These are phyloP conservation scores for Melipona beecheii DNA, from an alignment of 2,888 invertebrate species.

Conservation along the genomic window DNA sequence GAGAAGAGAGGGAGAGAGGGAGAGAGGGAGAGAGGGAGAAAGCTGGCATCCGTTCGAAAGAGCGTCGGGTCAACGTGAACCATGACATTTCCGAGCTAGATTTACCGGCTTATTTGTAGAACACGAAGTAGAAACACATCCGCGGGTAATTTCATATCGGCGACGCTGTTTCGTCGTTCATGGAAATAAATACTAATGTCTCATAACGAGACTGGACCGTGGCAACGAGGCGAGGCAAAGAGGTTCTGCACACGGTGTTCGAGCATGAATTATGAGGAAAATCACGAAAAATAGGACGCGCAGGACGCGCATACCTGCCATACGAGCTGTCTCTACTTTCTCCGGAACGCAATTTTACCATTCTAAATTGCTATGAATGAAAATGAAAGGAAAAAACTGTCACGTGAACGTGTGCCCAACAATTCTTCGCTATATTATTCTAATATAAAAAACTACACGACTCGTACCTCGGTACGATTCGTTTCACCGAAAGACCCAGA, in stretches of 20 bases:
- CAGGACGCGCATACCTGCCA: too few relatives aligned
- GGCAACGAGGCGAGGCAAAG: too few relatives aligned
- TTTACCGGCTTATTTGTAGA: conserved; percentile 37
- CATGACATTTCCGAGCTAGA: conserved; percentile 44
- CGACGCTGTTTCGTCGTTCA: conserved; percentile 22
- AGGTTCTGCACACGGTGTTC: too few relatives aligned
- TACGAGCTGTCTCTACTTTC: too few relatives aligned
- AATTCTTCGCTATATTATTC: too few relatives aligned
- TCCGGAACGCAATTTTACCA: too few relatives aligned
- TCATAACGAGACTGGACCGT: conserved; percentile 18
- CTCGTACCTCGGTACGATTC: too few relatives aligned
- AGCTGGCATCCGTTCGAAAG: not conserved
- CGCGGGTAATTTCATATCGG: conserved; percentile 46
- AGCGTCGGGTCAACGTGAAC: conserved; percentile 30
- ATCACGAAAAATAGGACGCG: not conserved
- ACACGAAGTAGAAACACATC: conserved; percentile 36
- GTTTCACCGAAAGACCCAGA: too few relatives aligned
- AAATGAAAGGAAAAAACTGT: too few relatives aligned
- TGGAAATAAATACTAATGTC: conserved; percentile 51
- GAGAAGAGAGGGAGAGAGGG: not conserved
- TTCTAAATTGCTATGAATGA: too few relatives aligned
- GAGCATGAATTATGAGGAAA: not conserved
- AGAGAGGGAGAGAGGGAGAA: not conserved
- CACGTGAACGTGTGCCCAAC: too few relatives aligned
- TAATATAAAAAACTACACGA: too few relatives aligned